These are phyloP conservation scores for Agonopterix subpropinquella DNA, from an alignment of 2,888 invertebrate genomes.

Conservation along the genomic window DNA sequence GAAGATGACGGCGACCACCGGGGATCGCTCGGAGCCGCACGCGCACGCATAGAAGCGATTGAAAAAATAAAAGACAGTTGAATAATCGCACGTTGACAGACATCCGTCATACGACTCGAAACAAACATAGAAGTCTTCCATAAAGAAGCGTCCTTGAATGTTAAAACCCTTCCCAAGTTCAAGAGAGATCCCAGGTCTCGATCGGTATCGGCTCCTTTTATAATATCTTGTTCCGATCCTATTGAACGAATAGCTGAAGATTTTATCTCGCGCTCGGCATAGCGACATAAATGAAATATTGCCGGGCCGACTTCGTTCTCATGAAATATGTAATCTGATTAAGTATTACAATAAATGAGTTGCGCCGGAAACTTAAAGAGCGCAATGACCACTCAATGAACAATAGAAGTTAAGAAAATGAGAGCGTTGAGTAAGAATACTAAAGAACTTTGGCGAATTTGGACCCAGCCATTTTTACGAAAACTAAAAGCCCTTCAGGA, in stretches of 20 bases:
- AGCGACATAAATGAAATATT: conserved; percentile 58
- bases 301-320: conserved; percentile 37
- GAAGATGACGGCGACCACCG: conserved; percentile 45
- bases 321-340: conserved; percentile 56
- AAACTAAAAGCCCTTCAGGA: too few relatives aligned
- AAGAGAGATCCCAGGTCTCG: conserved; percentile 27
- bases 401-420: conserved; percentile 23
- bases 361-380: conserved; percentile 31
- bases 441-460: too few relatives aligned
- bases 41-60: conserved; percentile 23
- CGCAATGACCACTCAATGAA: conserved; percentile 28
- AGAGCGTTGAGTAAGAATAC: conserved; percentile 2
- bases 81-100: conserved; percentile 4
- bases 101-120: conserved; percentile 6
- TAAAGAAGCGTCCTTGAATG: conserved; percentile 9
- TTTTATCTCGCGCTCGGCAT: conserved; percentile 51
- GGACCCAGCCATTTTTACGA: too few relatives aligned
- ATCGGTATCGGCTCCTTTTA: conserved; percentile 44
- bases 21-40: conserved; percentile 20
- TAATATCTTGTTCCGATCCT: conserved; percentile 48
- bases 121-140: conserved; percentile 2
- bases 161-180: conserved; percentile 5
- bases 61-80: conserved; percentile 4
- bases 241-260: conserved; percentile 52
- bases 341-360: conserved; percentile 43